Conservation (phyloP, 2,888 invertebrate genomes). For the Melipona bicolor region DNA sequence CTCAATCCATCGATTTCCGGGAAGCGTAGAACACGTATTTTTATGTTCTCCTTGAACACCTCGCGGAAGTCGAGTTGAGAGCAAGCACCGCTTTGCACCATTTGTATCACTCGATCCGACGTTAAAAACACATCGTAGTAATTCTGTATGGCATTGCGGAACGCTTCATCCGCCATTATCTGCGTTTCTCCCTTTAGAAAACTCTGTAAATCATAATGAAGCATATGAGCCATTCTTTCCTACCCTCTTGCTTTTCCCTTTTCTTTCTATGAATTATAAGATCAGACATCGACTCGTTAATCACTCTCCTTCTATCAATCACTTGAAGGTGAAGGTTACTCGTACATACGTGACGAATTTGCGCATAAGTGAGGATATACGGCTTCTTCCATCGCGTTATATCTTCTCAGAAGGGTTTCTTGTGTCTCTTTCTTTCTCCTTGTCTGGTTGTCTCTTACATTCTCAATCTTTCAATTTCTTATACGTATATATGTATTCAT, state of each 20-base stretch:
- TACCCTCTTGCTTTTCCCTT: not conserved
- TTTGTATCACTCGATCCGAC: slow-evolving; percentile 97
- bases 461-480: not conserved
- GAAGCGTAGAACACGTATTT: slow-evolving; percentile 98
- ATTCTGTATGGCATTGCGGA: slow-evolving; percentile 99
- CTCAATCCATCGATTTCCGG: slow-evolving; percentile 99
- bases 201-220: slow-evolving; percentile 64
- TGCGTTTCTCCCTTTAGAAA: slow-evolving; percentile 99
- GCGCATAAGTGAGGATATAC: slow-evolving; percentile 58
- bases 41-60: slow-evolving; percentile 98
- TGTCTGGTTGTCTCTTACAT: not conserved
- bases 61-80: slow-evolving; percentile 99
- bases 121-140: slow-evolving; percentile 98
- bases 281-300: not conserved
- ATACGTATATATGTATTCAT: no score
- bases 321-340: slow-evolving; percentile 71
- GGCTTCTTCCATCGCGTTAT: slow-evolving; percentile 73
- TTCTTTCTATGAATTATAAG: not conserved
- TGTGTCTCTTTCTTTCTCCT: not conserved
- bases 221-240: not conserved
- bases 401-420: slow-evolving; percentile 71
- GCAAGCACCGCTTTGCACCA: slow-evolving; percentile 99
- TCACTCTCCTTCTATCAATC: slow-evolving; percentile 26
- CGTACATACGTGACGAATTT: slow-evolving; percentile 32
- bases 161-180: slow-evolving; percentile 98